Percentiles rank a stretch among this genome's conserved stretches.
phyloP scores from a whole-genome alignment of 2,797 vertebrate species.

The Erpetoichthys calabaricus region DNA sequence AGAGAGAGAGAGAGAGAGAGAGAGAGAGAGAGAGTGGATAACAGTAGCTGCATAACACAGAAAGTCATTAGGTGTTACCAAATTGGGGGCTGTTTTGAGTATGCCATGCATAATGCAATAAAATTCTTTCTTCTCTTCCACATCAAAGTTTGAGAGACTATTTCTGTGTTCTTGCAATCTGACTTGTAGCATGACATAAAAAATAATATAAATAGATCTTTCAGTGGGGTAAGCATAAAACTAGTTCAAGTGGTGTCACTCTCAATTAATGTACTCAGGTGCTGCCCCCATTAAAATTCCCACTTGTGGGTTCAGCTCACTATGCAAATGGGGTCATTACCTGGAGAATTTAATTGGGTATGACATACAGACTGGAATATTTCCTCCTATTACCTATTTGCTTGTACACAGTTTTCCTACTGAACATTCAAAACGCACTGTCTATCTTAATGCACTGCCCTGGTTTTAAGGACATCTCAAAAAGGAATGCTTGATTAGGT shows the following conservation, averaged over 20 bases:
- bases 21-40: neutral
- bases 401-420: conserved; percentile 58
- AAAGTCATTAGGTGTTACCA: conserved; percentile 1
- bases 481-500: neutral
- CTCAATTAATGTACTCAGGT: conserved; percentile 87
- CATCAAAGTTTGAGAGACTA: conserved; percentile 74
- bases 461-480: neutral
- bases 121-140: conserved; percentile 50
- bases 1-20: too few relatives aligned
- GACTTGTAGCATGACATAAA: conserved; percentile 75
- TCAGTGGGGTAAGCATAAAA: conserved; percentile 70
- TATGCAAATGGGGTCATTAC: conserved; percentile 92
- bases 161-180: conserved; percentile 74
- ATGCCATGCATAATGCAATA: conserved; percentile 48
- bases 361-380: conserved; percentile 70
- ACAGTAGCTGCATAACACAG: neutral
- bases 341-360: conserved; percentile 83
- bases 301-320: conserved; percentile 72
- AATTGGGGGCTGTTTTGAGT: conserved; percentile 20
- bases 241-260: conserved; percentile 86
- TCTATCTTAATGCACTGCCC: neutral
- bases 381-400: conserved; percentile 68
- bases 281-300: conserved; percentile 81
- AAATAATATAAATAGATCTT: conserved; percentile 78
- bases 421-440: conserved; percentile 32